Evolutionary conservation across 2,797 vertebrate species (phyloP).

Genomic region (Nasua narica): DNA sequence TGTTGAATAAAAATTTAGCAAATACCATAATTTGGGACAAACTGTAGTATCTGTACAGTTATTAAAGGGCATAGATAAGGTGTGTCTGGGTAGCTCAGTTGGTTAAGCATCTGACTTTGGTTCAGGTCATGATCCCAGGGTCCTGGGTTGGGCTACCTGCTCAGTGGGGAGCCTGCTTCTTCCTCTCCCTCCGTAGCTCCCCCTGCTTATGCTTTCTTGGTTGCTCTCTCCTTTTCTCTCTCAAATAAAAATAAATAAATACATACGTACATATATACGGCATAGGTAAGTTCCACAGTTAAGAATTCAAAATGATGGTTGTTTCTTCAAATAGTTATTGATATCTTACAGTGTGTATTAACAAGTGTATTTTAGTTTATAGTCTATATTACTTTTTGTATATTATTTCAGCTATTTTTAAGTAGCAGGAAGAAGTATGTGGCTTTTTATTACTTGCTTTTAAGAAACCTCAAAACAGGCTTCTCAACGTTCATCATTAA

Average conservation of each 20-base stretch:
- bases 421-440: background rate
- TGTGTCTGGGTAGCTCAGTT: background rate
- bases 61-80: background rate
- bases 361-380: background rate
- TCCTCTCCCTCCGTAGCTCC: background rate
- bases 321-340: background rate
- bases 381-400: background rate
- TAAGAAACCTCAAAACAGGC: slow-evolving; percentile 20
- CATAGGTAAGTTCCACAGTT: background rate
- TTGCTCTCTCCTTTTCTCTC: background rate
- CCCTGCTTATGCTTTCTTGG: background rate
- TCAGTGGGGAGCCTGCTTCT: background rate
- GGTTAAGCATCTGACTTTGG: background rate
- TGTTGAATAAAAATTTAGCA: background rate
- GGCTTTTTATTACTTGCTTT: slow-evolving; percentile 40
- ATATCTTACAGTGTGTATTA: background rate
- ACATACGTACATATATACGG: background rate
- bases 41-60: background rate
- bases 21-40: background rate
- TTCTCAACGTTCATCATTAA: slow-evolving; percentile 21
- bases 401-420: background rate
- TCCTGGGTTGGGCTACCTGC: background rate
- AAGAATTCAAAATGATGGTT: background rate
- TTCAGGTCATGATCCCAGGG: background rate
- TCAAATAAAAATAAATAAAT: background rate